Evolutionary conservation across 2,888 invertebrate species (phyloP), one percentile per base, ranked within the genome.

Genomic region (Hypomecis punctinalis): DNA sequence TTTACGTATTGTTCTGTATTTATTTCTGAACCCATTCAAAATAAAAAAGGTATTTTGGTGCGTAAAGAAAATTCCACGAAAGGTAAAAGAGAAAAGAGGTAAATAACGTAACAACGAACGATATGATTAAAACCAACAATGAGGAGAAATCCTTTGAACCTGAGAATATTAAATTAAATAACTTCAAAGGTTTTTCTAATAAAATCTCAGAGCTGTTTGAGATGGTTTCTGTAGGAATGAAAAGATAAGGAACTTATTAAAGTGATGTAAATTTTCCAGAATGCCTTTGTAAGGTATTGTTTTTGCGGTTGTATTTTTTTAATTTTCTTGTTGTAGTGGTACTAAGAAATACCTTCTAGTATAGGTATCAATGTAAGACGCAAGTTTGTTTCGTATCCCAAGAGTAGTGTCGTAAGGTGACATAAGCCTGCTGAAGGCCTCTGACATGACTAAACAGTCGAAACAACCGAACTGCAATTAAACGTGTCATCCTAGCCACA

Each of bases 141-240:
- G 13, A 37, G 9, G 36, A 37, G 40, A 47, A 40, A 47, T 23
- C 56, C 56, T 56, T 56, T 40, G 23, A 48, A 33, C 7, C 37
- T 0, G 33, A 5, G 23, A 39, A 39, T 33, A 33, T 40, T 56
- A 33, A 47, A 56, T 47, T 45, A 55, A 55, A 45, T 55, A 37
- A 55, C 37, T 37, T 46, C 46, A 55, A 56, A 56, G 46, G 33
- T 39, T 56, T 47, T 47, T 47, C 10, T 47, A 39, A 47, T 56
- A 33, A 47, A 55, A 47, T 23, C 46, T 13, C 6, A 37, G 23
- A 46, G 55, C 46, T 36, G 36, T 45, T 46, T 46, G 13, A 6
- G 10, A 46, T 33, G 55, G 13, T 43, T 54, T 8, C 7, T n/a
- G 42, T 43, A 7, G 11, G 11, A 43, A 54, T 37, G 37, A 51